Conservation (phyloP, 2,113 vertebrate species). For the Gnathonemus echidnorhynchus region DNA sequence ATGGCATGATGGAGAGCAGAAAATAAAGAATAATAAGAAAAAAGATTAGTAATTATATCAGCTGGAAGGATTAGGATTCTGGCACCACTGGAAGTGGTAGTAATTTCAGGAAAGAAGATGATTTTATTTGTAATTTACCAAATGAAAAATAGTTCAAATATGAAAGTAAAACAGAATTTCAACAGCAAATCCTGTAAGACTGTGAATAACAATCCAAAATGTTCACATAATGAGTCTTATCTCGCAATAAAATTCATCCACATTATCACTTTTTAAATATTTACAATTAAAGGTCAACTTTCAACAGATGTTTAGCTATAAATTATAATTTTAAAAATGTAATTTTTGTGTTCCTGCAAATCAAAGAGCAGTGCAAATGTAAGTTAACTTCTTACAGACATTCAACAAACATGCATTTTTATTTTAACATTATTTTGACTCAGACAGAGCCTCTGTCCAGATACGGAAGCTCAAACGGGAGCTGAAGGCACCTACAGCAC, state of each 20-base stretch:
- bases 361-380: background rate
- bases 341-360: background rate
- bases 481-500: background rate
- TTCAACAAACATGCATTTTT: background rate
- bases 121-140: background rate
- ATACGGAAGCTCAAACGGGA: background rate
- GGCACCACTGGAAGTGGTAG: background rate
- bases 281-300: background rate
- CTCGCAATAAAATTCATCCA: background rate
- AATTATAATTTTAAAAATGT: background rate
- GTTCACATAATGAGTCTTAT: background rate
- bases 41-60: background rate
- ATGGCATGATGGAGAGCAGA: background rate
- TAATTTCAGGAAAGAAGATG: background rate
- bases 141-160: background rate
- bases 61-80: background rate
- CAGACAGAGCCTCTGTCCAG: background rate
- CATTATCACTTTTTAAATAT: background rate
- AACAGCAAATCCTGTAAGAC: background rate
- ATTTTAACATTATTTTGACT: background rate
- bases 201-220: background rate
- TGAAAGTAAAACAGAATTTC: background rate
- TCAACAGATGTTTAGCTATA: conserved; percentile 1
- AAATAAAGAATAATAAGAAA: background rate
- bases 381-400: background rate